Evolutionary conservation across 2,797 vertebrate genomes (phyloP), one percentile per base, ranked within the genome.

Genomic region (Lutjanus campechanus): DNA sequence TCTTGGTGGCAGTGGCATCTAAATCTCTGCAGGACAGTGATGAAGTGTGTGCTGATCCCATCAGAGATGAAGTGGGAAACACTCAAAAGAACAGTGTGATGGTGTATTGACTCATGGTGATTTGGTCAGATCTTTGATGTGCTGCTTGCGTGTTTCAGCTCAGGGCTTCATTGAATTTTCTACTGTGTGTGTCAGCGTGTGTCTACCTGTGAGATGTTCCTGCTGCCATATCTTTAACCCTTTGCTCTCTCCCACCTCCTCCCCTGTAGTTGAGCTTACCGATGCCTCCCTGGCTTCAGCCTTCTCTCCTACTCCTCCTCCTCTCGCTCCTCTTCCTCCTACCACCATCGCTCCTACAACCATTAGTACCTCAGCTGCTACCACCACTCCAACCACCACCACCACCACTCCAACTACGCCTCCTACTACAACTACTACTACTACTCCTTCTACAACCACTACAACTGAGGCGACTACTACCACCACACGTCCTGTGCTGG

Each of bases 201-300:
- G 51, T 61, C 11, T 65, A 22, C 56, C 53, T 84, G 74, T 83
- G 36, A 50, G 55, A 83, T 74, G 55, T 77, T 77, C 66, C 73
- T 92, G 50, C 79, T 88, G 58, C 58, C 83, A 49, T 88, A 76
- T 87, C 66, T 87, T 91, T 94, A 95, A 95, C 92, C 88, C 79
- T 95, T 53, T 95, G 81, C 84, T 95, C 90, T 96, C 83, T 96
- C 70, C 89, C 68, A 20, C 80, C 89, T 89, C 89, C 82, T 95
- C 91, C 92, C 85, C 93, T 97, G 95, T 94, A 93, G 95, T 94
- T 41, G 87, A 95, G 68, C 84, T 92, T 85, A 95, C 94, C 77
- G 93, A 95, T 40, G 83, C 76, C 84, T 80, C 92, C 77, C 75
- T 94, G 90, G 85, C 95, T 93, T 93, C 95, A 86, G 95, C 95